Percentiles rank a stretch among this genome's conserved stretches.
phyloP scores from a whole-genome alignment of 2,797 vertebrate genomes.

The Lepilemur septentrionalis region DNA sequence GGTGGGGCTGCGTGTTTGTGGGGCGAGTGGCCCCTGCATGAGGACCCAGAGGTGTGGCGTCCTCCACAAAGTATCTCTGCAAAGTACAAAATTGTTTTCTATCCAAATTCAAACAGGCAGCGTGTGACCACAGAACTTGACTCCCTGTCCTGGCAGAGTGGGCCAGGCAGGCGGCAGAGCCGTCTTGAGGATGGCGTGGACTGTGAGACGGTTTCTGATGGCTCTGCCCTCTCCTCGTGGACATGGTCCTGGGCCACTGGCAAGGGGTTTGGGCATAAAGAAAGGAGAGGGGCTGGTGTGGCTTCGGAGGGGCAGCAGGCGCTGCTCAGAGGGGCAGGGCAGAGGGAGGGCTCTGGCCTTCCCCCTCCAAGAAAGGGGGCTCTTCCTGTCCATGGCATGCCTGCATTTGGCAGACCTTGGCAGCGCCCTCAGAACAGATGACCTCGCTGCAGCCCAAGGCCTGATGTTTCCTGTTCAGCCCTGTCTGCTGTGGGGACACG shows the following conservation, averaged over 20 bases:
- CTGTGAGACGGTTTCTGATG: neutral
- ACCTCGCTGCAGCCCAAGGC: neutral
- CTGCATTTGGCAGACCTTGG: neutral
- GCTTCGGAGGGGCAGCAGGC: neutral
- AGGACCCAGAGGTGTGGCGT: neutral
- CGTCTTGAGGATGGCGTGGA: neutral
- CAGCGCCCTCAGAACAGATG: neutral
- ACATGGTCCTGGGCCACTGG: neutral
- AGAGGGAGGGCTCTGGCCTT: neutral
- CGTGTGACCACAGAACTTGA: neutral
- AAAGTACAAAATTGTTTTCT: neutral
- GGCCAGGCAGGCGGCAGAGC: neutral
- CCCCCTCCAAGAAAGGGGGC: neutral
- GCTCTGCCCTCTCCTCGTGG: neutral
- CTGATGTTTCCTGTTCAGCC: neutral
- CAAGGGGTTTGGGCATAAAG: neutral
- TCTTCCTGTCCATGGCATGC: neutral
- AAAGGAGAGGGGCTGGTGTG: neutral
- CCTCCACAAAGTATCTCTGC: neutral
- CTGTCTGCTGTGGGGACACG: neutral
- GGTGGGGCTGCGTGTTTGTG: neutral
- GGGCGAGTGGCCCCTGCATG: too few species aligned
- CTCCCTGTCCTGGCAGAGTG: neutral
- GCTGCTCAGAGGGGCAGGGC: neutral
- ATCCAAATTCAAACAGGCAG: neutral